Evolutionary conservation across 2,888 invertebrate species (phyloP), one percentile per base, ranked within the genome.

Genomic region (Anoplius nigerrimus): DNA sequence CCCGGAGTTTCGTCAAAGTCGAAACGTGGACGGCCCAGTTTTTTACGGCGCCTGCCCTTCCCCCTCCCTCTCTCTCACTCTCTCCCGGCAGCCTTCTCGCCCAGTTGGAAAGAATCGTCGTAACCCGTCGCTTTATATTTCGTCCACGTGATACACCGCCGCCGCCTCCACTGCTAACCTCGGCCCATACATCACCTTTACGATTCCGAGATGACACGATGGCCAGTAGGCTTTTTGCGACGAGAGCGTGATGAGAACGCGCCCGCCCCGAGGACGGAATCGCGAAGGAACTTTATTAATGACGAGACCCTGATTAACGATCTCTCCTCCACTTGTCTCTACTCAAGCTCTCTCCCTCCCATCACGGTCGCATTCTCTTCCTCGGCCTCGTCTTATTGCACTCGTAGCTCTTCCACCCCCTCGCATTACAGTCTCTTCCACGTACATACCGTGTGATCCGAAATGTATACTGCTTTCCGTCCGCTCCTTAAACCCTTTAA

Each of bases 1-100:
- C 59, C 42, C 52, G 43, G 16, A 66, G 64, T 64, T 77, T 53
- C 74, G 76, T 77, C 76, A 77, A 72, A 77, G 78, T 77, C 78
- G 73, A 18, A 65, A 34, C 34, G 8, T 13, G 34, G 64, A 57
- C 76, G 77, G 74, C 65, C 60, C 48, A 61, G 53, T 67, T 66
- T 63, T 57, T 65, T 66, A 48, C 59, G 21, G 45, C 18, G 52
- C 43, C 27, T 6, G 27, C 6, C 27, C 6, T 6, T 27, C 4
- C 6, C 27, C 27, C 6, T 27, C 34, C 11, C 34, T 11, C 34
- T 34, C 34, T 34, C 8, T 13, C 11, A 11, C 34, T 34, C 34
- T 34, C n/a, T n/a, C n/a, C n/a, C n/a, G 34, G 11, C 34, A 11
- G 11, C 34, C 34, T 34, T 34, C 34, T 34, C 34, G 34, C 2